phyloP scores from a whole-genome alignment of 2,888 invertebrate species.

The Pachydiplax longipennis region DNA sequence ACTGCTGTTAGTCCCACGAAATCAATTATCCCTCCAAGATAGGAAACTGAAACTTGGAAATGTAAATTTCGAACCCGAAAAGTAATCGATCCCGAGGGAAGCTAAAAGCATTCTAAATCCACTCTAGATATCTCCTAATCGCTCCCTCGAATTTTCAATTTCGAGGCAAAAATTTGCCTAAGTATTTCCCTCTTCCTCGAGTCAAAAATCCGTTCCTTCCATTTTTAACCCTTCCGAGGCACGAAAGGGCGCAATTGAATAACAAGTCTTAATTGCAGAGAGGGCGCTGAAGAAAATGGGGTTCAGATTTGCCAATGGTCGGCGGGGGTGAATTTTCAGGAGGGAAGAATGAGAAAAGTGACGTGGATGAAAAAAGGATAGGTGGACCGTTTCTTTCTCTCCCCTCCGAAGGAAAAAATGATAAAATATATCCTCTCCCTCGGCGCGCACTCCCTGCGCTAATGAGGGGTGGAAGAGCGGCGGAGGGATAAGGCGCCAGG shows the following conservation, averaged over 20 bases:
- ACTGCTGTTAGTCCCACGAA: too few species aligned
- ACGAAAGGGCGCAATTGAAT: neutral
- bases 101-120: too few species aligned
- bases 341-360: neutral
- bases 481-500: neutral
- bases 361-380: neutral
- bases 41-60: too few species aligned
- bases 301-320: neutral
- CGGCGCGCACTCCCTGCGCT: slow-evolving; percentile 43
- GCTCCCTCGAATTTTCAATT: too few species aligned
- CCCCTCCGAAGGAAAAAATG: neutral
- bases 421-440: slow-evolving; percentile 33
- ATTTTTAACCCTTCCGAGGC: neutral
- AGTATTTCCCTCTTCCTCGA: neutral
- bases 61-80: too few species aligned
- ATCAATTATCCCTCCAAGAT: too few species aligned
- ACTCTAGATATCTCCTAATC: too few species aligned
- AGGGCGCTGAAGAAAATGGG: neutral
- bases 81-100: too few species aligned
- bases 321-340: neutral
- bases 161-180: neutral
- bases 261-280: neutral
- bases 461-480: slow-evolving; percentile 30
- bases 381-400: neutral
- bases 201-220: neutral